Evolutionary conservation across 2,113 vertebrate genomes (phyloP), one percentile per base, ranked within the genome.

Genomic region (Microcebus griseorufus): DNA sequence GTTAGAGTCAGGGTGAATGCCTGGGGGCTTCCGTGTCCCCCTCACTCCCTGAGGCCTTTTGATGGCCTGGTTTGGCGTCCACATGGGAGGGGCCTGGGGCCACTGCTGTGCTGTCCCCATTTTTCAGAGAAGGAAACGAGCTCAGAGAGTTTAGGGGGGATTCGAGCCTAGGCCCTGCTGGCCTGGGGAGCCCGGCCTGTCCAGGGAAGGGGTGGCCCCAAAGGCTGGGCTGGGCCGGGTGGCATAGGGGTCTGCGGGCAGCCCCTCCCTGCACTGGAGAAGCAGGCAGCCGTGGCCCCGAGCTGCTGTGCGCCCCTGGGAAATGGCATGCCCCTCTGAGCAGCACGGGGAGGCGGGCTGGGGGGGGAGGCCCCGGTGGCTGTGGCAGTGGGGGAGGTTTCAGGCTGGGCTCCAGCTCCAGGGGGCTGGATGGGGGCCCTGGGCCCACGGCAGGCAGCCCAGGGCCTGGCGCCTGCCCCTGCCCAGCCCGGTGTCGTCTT

Each of bases 401-500:
- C 0, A 1, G 6, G 29, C 37, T 13, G 64, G 37, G 51, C 37
- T 64, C 67, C 1, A 6, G 86, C 86, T 80, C 6, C 7, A 0
- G 2, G 13, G 88, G 48, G 27, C 88, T 6, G 32, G 22, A 22
- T 70, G 78, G 69, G 58, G 39, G 37, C 70, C 53, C 37, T n/a
- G 83, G 60, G 16, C 8, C 0, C 11, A 37, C 73, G 89, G 53
- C 17, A 55, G 60, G 34, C 27, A 6, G 65, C 9, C 3, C 1
- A 8, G 60, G 7, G 92, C 60, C 2, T 0, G 0, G 39, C 2
- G 67, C 72, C 93, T 3, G 13, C 95, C 89, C 73, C 75, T 0
- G 0, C 70, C 88, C 70, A 1, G 80, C 42, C 96, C 0, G 3
- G 96, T 84, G 23, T 97, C 90, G 0, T 14, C 94, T 97, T 97